Evolutionary conservation across 2,888 invertebrate species (phyloP).

Genomic region (Apoda limacodes): DNA sequence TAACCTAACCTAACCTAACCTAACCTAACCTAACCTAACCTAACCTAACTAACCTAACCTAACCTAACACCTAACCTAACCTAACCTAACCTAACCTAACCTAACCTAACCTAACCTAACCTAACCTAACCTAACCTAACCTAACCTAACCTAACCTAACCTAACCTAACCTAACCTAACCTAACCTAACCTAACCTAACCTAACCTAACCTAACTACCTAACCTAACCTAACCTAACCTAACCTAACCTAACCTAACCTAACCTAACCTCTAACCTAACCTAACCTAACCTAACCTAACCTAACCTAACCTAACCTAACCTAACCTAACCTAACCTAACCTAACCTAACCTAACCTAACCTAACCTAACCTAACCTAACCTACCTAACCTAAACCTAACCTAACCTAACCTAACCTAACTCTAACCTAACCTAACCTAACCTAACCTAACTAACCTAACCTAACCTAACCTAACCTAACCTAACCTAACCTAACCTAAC

Average conservation of each 20-base stretch:
- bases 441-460: constrained; percentile 7
- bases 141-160: constrained; percentile 4
- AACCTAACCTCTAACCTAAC: constrained; percentile 9
- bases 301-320: constrained; percentile 11
- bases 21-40: constrained; percentile 11
- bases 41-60: constrained; percentile 10
- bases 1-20: constrained; percentile 9
- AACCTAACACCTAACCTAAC: constrained; percentile 10
- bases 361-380: constrained; percentile 10
- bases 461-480: constrained; percentile 7
- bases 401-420: constrained; percentile 10
- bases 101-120: constrained; percentile 7
- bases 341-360: constrained; percentile 11
- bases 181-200: constrained; percentile 4
- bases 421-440: constrained; percentile 2
- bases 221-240: constrained; percentile 9
- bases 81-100: constrained; percentile 8
- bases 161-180: constrained; percentile 4
- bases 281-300: constrained; percentile 11
- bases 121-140: constrained; percentile 1
- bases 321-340: constrained; percentile 11
- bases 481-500: constrained; percentile 10
- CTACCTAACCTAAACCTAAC: constrained; percentile 8
- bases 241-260: constrained; percentile 11
- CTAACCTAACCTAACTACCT: constrained; percentile 6